These are phyloP conservation scores for Drosophila nr. perissopoda DNA, from an alignment of 2,888 invertebrate species.

Conservation along the genomic window DNA sequence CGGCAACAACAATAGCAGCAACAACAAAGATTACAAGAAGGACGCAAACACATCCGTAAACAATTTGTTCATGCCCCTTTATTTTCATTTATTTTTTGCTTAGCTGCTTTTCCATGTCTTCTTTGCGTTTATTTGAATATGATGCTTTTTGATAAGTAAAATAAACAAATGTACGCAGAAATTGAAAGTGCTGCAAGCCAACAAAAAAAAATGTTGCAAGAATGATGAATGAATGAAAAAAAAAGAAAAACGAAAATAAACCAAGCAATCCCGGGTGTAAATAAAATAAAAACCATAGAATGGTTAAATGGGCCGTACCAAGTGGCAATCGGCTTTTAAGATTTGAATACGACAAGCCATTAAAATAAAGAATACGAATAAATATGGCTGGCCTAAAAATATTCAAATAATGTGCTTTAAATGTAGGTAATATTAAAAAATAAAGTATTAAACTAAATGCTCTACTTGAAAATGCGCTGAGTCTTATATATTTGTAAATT, in stretches of 20 bases:
- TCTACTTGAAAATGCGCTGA: background rate
- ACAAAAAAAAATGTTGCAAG: conserved; percentile 23
- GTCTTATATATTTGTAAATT: background rate
- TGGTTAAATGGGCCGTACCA: conserved; percentile 26
- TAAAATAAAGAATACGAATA: conserved; percentile 10
- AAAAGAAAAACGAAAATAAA: conserved; percentile 16
- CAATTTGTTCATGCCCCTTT: conserved; percentile 75
- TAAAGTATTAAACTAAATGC: background rate
- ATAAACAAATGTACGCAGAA: conserved; percentile 71
- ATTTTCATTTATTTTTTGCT: conserved; percentile 30
- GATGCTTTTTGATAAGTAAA: conserved; percentile 67
- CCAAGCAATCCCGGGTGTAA: conserved; percentile 18
- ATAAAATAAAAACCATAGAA: conserved; percentile 37
- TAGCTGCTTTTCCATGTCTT: conserved; percentile 42
- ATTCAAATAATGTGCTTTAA: background rate
- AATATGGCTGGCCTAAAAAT: background rate
- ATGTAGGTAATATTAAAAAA: background rate
- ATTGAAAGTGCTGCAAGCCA: conserved; percentile 61
- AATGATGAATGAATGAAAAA: conserved; percentile 21
- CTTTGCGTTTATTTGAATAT: conserved; percentile 65
- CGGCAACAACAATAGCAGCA: conserved; percentile 22
- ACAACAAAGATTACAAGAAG: conserved; percentile 58
- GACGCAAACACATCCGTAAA: conserved; percentile 80
- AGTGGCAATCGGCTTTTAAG: conserved; percentile 31
- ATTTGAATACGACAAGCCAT: conserved; percentile 30